These are phyloP conservation scores for Mechanitis mazaeus DNA, from an alignment of 2,888 invertebrate species.

Conservation along the genomic window DNA sequence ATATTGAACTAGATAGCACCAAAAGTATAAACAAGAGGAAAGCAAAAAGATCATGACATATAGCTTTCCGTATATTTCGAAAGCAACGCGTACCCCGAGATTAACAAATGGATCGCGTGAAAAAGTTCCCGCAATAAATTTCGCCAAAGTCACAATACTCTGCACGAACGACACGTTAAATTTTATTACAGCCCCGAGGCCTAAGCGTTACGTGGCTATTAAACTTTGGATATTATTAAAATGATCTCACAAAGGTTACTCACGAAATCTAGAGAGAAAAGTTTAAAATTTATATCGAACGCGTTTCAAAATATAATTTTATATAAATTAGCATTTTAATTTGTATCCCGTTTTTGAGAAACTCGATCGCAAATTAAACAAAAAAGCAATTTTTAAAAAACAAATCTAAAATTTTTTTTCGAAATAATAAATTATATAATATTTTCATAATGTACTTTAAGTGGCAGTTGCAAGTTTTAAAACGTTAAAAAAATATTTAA, in stretches of 20 bases:
- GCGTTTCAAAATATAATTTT: constrained; percentile 5
- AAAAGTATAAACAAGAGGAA: constrained; percentile 10
- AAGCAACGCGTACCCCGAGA: constrained; percentile 35
- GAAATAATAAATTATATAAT: too few species aligned
- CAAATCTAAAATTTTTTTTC: too few species aligned
- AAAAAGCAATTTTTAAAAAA: too few species aligned
- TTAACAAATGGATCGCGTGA: constrained; percentile 62
- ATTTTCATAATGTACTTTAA: too few species aligned
- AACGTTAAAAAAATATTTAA: too few species aligned
- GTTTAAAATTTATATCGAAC: constrained; percentile 20
- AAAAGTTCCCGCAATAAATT: constrained; percentile 66
- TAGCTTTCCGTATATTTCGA: constrained; percentile 16
- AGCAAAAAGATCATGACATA: constrained; percentile 15
- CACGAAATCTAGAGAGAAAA: constrained; percentile 26
- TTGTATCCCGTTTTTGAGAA: neutral
- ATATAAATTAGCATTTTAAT: neutral
- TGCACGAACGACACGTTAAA: constrained; percentile 58
- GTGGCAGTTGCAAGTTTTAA: too few species aligned
- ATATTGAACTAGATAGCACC: constrained; percentile 8
- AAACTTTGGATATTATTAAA: constrained; percentile 70
- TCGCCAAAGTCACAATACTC: constrained; percentile 58
- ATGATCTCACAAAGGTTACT: constrained; percentile 62
- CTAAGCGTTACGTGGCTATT: constrained; percentile 50
- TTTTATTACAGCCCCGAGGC: constrained; percentile 62
- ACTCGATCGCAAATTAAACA: too few species aligned